Base-by-base conservation (phyloP, 2,888 invertebrate species). In the Proisotoma minuta region DNA sequence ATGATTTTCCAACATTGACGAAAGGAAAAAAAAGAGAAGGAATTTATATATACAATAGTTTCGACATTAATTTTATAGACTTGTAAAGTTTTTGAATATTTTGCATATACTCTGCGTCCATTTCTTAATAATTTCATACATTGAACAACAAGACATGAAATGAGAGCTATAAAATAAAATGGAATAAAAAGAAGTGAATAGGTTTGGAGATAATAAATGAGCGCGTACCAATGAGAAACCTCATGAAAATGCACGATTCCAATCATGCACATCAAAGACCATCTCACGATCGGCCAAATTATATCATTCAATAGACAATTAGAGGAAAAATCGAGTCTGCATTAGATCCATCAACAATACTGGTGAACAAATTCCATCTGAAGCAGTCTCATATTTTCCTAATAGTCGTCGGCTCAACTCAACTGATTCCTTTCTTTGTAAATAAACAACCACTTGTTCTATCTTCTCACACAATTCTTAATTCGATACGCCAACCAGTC, bases 211-310 rank as follows among this genome's bases (percentile, higher is more conserved):
- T 65, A 68, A 70, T 68, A 71, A 68, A 66, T 71, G 68, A 68
- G 68, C 70, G 66, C 66, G 66, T 70, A 66, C 66, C 67, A 70
- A 68, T 68, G 62, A 64, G 62, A 65, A 63, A 63, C 69, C 67
- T 71, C 70, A n/a, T n/a, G n/a, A n/a, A n/a, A n/a, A n/a, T n/a
- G n/a, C n/a, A 71, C 70, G 70, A 71, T 71, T 71, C 66, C 70
- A 71, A 71, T 71, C 70, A 71, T 71, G 63, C 65, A 68, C 68
- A 65, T 64, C 60, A 53, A 59, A 34, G 51, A 66, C 57, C 65
- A 66, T 68, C 70, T 68, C 70, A 70, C 68, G 66, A 66, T 71
- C 70, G 50, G 48, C 65, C 63, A 68, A 71, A 68, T 68, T 66
- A 66, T 70, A 67, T 68, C 70, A 68, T 71, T 71, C 70, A 71